Evolutionary conservation across 1,140 invertebrate species (phyloP).

Genomic region (Pristionchus pacificus): DNA sequence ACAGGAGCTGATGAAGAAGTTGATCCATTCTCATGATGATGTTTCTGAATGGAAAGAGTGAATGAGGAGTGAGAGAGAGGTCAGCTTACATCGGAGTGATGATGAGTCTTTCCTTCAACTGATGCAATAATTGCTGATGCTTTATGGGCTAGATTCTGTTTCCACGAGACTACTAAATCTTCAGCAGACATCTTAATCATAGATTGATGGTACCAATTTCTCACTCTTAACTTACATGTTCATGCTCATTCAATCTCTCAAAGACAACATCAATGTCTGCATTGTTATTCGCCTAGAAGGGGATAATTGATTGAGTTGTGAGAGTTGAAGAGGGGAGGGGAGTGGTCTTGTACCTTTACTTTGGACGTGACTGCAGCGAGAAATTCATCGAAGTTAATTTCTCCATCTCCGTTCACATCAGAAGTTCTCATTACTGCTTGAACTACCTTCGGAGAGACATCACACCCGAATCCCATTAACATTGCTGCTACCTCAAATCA

Average conservation of each 20-base stretch:
- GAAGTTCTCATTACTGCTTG: slow-evolving; percentile 33
- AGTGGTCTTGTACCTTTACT: slow-evolving; percentile 30
- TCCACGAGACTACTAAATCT: slow-evolving; percentile 30
- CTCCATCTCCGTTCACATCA: slow-evolving; percentile 29
- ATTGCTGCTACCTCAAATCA: slow-evolving; percentile 30
- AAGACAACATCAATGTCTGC: slow-evolving; percentile 29
- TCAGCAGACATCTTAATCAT: slow-evolving; percentile 27
- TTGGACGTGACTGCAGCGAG: slow-evolving; percentile 34
- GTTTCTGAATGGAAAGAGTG: neutral
- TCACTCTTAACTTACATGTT: slow-evolving; percentile 16
- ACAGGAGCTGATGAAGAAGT: too few species aligned
- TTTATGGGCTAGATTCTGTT: slow-evolving; percentile 19
- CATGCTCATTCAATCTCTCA: slow-evolving; percentile 20
- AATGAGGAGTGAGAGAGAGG: neutral
- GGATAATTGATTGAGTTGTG: neutral
- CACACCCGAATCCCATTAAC: slow-evolving; percentile 24
- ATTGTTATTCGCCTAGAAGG: slow-evolving; percentile 22
- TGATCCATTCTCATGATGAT: too few species aligned
- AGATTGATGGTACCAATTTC: neutral
- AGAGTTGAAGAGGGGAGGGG: too few species aligned
- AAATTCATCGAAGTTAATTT: slow-evolving; percentile 36
- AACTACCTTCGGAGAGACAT: slow-evolving; percentile 35
- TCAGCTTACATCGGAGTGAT: neutral
- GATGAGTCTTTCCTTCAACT: neutral
- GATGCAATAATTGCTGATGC: slow-evolving; percentile 25